A percentile compares a stretch with the other conserved stretches of the same genome.
Conservation (phyloP, 2,888 invertebrate species). For the Mythimna lalbum region DNA sequence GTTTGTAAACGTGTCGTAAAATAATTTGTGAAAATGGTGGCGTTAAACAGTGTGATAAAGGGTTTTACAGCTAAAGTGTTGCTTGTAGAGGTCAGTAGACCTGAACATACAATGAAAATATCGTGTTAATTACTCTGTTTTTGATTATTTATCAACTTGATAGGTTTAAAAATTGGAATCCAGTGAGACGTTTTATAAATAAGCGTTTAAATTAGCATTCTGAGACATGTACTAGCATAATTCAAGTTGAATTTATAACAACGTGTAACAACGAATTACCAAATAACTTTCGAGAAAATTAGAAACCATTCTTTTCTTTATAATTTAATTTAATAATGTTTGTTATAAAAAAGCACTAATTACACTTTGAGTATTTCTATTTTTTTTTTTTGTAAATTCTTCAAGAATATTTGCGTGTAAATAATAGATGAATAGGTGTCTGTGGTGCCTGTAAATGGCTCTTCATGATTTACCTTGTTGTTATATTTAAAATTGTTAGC, state of each 20-base stretch:
- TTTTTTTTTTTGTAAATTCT: too few species aligned
- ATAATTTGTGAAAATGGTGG: conserved; percentile 26
- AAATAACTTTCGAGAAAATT: too few species aligned
- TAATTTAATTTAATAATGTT: too few species aligned
- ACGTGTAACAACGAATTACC: background rate
- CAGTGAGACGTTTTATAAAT: background rate
- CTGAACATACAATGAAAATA: background rate
- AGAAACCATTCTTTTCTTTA: too few species aligned
- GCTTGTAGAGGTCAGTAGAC: background rate
- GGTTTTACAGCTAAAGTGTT: conserved; percentile 16
- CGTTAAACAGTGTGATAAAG: conserved; percentile 27
- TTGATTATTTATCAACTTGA: background rate
- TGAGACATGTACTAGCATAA: background rate
- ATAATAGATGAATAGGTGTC: too few species aligned
- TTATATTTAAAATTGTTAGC: too few species aligned
- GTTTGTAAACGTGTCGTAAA: conserved; percentile 40
- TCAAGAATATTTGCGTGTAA: too few species aligned
- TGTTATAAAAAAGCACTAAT: too few species aligned
- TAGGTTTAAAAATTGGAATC: background rate
- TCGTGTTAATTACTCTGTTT: background rate
- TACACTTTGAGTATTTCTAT: too few species aligned
- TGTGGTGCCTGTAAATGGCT: too few species aligned
- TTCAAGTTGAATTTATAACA: too few species aligned
- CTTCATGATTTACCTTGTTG: too few species aligned
- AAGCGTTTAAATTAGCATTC: background rate